Evolutionary conservation across 1,140 invertebrate genomes (phyloP), one percentile per base, ranked within the genome.

Genomic region (Ditylenchus dipsaci): DNA sequence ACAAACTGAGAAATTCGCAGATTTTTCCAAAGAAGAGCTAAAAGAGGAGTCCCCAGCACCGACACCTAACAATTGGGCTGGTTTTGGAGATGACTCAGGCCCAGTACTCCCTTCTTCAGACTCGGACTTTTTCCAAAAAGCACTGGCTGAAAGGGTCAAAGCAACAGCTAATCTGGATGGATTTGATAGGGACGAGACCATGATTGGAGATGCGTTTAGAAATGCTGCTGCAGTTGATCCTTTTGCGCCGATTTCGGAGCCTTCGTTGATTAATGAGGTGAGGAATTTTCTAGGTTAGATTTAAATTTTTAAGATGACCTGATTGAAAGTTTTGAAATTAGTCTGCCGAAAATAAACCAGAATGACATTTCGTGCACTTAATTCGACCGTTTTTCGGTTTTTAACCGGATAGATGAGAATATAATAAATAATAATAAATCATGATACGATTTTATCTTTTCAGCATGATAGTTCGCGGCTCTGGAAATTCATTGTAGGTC

Each of bases 51-150:
- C 23, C 29, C 29, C 59, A 61, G 29, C n/a, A 26, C n/a, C 59
- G 5, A 30, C 9, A 5, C 53, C 21, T 9, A n/a, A 5, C 21
- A 30, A 61, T n/a, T 61, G 59, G 59, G 38, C 59, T 19, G 59
- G 38, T 27, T 61, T 61, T 30, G 59, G 38, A 19, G 59, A 30
- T 30, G 59, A 70, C 33, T 26, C 45, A 21, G 63, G 53, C 5
- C 19, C 68, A n/a, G 27, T 61, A 1, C 58, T 70, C n/a, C 68
- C 68, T 21, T 49, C 63, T 15, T 70, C 68, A 27, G 68, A 70
- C 17, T 70, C 68, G 3, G 68, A 70, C 30, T 30, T 70, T 21
- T 47, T 45, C 29, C 29, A 61, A n/a, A 30, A 43, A 33, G 59
- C 29, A 5, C 13, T 53, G 17, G 26, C 23, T 27, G 67, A 21